A percentile compares a stretch with the other conserved stretches of the same genome.
Conservation (phyloP, 2,797 vertebrate genomes). For the Diplodus puntazzo region DNA sequence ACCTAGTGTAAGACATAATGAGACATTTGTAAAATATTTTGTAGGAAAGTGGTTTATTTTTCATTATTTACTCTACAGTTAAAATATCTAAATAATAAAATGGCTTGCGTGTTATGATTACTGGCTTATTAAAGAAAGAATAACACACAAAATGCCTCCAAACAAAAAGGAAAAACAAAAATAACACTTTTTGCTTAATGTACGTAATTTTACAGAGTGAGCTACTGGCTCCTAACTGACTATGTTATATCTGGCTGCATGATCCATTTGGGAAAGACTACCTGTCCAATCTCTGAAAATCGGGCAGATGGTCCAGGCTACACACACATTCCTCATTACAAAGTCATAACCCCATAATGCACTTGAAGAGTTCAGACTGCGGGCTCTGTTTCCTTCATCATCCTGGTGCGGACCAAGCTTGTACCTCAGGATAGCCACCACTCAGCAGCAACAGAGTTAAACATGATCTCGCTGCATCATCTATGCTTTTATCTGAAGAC, state of each 20-base stretch:
- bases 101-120: neutral
- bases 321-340: neutral
- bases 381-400: neutral
- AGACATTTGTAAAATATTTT: neutral
- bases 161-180: neutral
- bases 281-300: neutral
- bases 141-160: neutral
- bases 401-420: neutral
- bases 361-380: neutral
- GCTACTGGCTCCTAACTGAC: neutral
- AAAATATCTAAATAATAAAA: neutral
- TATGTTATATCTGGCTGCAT: neutral
- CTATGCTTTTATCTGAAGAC: neutral
- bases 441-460: neutral
- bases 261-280: neutral
- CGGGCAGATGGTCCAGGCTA: slow-evolving; percentile 6
- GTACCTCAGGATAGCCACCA: neutral
- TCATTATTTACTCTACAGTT: neutral
- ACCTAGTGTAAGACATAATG: too few species aligned
- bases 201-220: neutral
- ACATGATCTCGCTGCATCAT: too few species aligned
- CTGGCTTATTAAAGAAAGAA: neutral
- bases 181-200: neutral
- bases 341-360: neutral
- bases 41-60: neutral